Evolutionary conservation across 2,797 vertebrate genomes (phyloP), one percentile per base, ranked within the genome.

Genomic region (Todus mexicanus): DNA sequence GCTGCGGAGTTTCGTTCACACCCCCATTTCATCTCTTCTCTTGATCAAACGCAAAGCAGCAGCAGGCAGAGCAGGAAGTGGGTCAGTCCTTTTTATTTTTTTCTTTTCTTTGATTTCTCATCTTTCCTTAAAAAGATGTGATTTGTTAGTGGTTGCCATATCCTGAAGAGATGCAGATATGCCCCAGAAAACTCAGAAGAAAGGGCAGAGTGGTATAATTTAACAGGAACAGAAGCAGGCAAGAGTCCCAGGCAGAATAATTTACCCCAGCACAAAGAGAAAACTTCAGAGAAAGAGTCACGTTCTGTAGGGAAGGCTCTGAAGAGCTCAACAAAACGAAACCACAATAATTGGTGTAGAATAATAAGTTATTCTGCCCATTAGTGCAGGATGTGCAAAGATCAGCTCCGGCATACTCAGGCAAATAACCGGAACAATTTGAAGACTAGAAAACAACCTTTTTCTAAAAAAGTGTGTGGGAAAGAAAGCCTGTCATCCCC

Each of bases 121-220:
- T 92, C 82, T 84, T 78, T 84, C 68, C 74, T 79, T 82, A 81
- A 94, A 87, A 91, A 84, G 25, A 70, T 82, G 57, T 26, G n/a
- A 54, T 64, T 64, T 84, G 27, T 71, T 73, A 64, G 48, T 48
- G 6, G 29, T 56, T 86, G 53, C 33, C 18, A 17, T 53, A 65
- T 26, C 82, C 63, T 56, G 40, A 87, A 91, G 54, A 61, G 69
- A 86, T 27, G 54, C 45, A 73, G 69, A 90, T 26, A 66, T 72
- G 48, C 22, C 56, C 82, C 63, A 72, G 85, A 83, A 93, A 95
- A 88, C 51, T 38, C 70, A 74, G 42, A 35, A 64, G 27, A 75
- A 75, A 78, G 42, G n/a, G 50, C 25, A 60, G 51, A 51, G 27
- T 9, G 25, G n/a, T 57, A 45, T 38, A 68, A 82, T 74, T 42